phyloP scores from a whole-genome alignment of 1,140 invertebrate genomes.

The Diorhabda carinulata region DNA sequence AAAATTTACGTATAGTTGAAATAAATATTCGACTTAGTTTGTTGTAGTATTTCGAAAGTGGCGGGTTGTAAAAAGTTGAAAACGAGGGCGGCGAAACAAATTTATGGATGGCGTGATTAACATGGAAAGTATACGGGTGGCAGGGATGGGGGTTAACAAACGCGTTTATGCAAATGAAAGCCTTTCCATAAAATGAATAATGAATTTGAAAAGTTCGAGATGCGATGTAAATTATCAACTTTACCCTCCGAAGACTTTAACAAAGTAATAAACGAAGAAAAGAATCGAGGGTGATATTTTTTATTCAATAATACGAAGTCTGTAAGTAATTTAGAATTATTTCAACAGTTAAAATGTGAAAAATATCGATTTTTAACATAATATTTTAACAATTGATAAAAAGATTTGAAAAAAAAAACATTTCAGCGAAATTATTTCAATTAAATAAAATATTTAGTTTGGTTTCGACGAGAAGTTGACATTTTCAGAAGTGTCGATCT shows the following conservation, averaged over 20 bases:
- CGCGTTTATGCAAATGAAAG: constrained; percentile 33
- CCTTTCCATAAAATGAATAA: constrained; percentile 32
- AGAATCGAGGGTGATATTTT: background rate
- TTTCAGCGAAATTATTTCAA: no score
- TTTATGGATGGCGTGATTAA: constrained; percentile 12
- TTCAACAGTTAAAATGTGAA: no score
- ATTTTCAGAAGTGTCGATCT: no score
- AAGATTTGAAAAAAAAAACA: no score
- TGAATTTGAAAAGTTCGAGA: constrained; percentile 34
- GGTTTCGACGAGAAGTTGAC: no score
- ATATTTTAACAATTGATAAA: no score
- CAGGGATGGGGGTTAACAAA: constrained; percentile 21
- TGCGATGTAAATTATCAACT: constrained; percentile 37
- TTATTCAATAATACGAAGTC: no score
- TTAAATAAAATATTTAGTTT: no score
- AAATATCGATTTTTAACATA: no score
- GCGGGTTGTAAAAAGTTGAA: background rate
- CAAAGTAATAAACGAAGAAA: background rate
- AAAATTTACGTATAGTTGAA: background rate
- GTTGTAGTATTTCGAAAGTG: background rate
- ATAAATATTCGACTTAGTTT: background rate
- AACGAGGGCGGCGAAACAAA: constrained; percentile 4
- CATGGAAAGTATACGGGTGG: constrained; percentile 4
- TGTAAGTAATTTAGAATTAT: no score
- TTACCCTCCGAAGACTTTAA: constrained; percentile 24